Conservation (phyloP, 2,113 vertebrate species). For the Irena cyanogastra region DNA sequence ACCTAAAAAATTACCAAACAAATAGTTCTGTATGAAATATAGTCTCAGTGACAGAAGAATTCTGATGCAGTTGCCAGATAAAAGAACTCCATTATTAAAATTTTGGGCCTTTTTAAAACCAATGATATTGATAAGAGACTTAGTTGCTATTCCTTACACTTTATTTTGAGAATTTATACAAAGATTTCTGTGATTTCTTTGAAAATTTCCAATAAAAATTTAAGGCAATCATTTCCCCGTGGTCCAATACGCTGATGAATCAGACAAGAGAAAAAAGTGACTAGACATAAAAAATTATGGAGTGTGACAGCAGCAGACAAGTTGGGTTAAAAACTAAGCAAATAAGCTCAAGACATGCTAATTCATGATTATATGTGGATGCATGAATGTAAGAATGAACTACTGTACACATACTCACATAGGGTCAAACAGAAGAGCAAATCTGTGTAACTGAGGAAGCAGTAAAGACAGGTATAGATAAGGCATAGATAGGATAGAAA, state of each 20-base stretch:
- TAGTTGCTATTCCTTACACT: neutral
- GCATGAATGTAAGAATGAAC: neutral
- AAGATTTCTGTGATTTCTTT: neutral
- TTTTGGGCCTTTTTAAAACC: neutral
- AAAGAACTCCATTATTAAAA: neutral
- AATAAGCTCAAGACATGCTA: neutral
- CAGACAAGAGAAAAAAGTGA: neutral
- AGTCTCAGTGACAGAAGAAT: neutral
- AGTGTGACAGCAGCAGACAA: accelerated
- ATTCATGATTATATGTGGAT: neutral
- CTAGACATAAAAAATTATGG: neutral
- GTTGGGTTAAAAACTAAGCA: neutral
- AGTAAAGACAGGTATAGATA: neutral
- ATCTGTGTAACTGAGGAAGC: neutral
- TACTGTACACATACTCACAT: neutral
- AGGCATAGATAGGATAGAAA: neutral
- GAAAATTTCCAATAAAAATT: neutral
- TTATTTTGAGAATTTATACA: neutral
- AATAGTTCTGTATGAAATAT: neutral
- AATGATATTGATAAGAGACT: neutral
- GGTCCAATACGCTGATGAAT: neutral
- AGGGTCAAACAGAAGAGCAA: neutral
- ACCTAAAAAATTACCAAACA: neutral
- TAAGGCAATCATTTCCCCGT: neutral
- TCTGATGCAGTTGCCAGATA: neutral